Base-by-base conservation (phyloP, 1,140 invertebrate genomes). In the Anoplolepis gracilipes region DNA sequence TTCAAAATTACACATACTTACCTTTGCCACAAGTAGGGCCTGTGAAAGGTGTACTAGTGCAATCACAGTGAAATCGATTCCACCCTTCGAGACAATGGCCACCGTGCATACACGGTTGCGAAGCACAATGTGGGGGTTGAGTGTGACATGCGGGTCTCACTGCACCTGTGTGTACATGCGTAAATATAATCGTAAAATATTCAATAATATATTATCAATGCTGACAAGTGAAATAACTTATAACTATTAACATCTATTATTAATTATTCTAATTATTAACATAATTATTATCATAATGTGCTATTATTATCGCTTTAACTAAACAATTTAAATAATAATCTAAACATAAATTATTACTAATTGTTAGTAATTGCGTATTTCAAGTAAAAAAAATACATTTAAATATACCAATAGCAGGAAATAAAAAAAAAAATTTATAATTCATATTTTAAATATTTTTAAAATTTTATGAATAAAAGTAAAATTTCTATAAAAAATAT, bases 21-120 rank as follows among this genome's bases (percentile, higher is more conserved):
- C 97, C 97, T 96, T 98, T 97, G 73, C 97, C 98, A 95, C 99
- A 99, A 2, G 97, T 99, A 0, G 98, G 97, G 55, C 99, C 99
- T 0, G 97, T 98, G 93, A 97, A 99, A 84, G 97, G 96, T 0
- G 99, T 99, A 6, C 96, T 96, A 10, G 98, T 97, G 94, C 99
- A 99, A 94, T 99, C 99, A 94, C 99, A 99, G 62, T 98, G 96
- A 92, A 98, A 99, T 86, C 99, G 96, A 94, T 99, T 99, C 98
- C 99, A 99, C 7, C 99, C 99, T 94, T 99, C 98, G 16, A 96
- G 94, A 94, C 99, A 99, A 39, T 96, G 95, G 16, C 98, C 99
- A 22, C 97, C 97, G 92, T 99, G 98, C 93, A 98, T 97, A 93
- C 99, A 99, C 0, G 99, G 98, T 84, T 97, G 96, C 2, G 97